Percentiles rank a stretch among this genome's conserved stretches.
phyloP scores from a whole-genome alignment of 2,888 invertebrate species.

The Caenorhabditis sp. region DNA sequence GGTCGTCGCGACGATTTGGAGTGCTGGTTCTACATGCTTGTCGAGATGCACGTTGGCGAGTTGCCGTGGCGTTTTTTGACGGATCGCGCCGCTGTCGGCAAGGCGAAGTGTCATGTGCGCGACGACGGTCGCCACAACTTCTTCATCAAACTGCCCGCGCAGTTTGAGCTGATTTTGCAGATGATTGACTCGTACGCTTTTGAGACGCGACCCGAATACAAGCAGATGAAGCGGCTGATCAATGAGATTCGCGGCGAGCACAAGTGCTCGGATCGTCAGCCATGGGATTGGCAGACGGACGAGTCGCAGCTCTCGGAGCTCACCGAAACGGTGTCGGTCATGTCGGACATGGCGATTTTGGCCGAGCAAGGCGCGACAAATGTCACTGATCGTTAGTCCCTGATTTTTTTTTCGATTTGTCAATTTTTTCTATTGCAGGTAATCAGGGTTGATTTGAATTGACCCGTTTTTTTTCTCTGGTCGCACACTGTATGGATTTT shows the following conservation, averaged over 20 bases:
- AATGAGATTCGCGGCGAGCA: constrained; percentile 27
- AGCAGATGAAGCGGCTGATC: constrained; percentile 18
- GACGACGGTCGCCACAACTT: constrained; percentile 10
- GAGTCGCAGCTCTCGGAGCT: constrained; percentile 36
- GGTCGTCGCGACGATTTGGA: constrained; percentile 56
- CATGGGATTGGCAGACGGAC: constrained; percentile 42
- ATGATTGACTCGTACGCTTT: constrained; percentile 34
- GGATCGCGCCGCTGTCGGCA: constrained; percentile 27
- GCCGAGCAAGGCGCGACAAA: constrained; percentile 35
- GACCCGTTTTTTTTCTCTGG: no score
- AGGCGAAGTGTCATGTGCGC: constrained; percentile 19
- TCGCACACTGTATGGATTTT: neutral
- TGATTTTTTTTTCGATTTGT: neutral
- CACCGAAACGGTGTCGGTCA: constrained; percentile 30
- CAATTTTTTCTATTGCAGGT: no score
- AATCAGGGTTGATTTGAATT: no score
- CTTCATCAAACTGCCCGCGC: constrained; percentile 19
- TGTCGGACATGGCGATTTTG: constrained; percentile 31
- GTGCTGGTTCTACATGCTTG: constrained; percentile 59
- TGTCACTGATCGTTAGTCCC: constrained; percentile 25
- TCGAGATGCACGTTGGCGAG: constrained; percentile 54
- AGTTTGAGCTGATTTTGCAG: constrained; percentile 29
- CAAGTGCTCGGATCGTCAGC: constrained; percentile 20
- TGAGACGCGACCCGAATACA: constrained; percentile 27
- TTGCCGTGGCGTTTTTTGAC: constrained; percentile 58